Evolutionary conservation across 2,888 invertebrate species (phyloP).

Genomic region (Hydraecia micacea): DNA sequence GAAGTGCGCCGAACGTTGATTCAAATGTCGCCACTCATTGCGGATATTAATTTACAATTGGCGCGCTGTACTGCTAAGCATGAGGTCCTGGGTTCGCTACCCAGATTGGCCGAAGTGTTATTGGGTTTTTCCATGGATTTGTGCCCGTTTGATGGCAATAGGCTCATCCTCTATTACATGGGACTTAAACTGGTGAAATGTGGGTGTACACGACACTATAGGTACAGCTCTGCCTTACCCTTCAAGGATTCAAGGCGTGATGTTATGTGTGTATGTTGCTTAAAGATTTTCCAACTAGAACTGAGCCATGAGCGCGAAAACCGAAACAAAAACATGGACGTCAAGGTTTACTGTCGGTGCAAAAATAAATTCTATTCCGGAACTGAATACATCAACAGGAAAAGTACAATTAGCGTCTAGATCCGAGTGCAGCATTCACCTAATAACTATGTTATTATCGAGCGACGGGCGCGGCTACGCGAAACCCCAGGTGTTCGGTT

Average conservation of each 20-base stretch:
- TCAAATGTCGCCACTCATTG: not conserved
- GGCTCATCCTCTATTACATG: not conserved
- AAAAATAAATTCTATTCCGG: conserved; percentile 49
- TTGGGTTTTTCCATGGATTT: not conserved
- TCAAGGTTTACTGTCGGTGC: conserved; percentile 29
- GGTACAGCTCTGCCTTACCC: not conserved
- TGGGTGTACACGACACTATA: not conserved
- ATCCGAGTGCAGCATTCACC: conserved; percentile 53
- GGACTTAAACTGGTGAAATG: not conserved
- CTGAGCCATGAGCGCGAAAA: conserved; percentile 18
- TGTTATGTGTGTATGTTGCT: not conserved
- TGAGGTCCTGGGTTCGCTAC: not conserved
- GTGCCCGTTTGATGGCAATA: not conserved
- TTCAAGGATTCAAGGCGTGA: not conserved
- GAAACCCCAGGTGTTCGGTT: conserved; percentile 66
- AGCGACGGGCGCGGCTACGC: conserved; percentile 34
- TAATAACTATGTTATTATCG: conserved; percentile 51
- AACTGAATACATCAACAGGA: conserved; percentile 64
- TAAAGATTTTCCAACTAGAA: not conserved
- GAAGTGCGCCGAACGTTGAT: not conserved
- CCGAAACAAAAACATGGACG: conserved; percentile 26
- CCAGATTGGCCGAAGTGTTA: not conserved
- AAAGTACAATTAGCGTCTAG: conserved; percentile 71
- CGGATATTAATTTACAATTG: not conserved
- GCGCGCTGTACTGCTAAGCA: not conserved